Base-by-base conservation (phyloP, 2,797 vertebrate genomes). In the Anguilla anguilla region DNA sequence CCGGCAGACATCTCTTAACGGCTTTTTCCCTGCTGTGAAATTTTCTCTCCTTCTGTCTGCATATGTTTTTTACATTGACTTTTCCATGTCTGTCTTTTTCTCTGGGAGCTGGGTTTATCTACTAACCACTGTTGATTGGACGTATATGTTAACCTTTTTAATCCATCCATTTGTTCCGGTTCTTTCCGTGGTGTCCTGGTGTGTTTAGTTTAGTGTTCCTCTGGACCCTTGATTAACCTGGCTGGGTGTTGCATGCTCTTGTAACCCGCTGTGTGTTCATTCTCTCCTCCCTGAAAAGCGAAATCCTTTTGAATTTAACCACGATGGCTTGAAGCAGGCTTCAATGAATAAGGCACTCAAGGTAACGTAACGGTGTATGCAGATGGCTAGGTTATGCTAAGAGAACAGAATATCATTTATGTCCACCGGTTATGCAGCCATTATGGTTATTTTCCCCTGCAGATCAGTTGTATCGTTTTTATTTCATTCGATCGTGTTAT, bases 291-390 rank as follows among this genome's bases (percentile, higher is more conserved):
- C 95, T 92, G 95, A 95, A 96, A 99, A 99, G 99, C 97, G 95
- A 96, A 98, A 98, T 96, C 97, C 97, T 92, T 98, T 98, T 97
- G 97, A 98, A 94, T 97, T 98, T 97, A 97, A 96, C 95, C 96
- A 96, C 91, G 97, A 98, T 82, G 97, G 96, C 95, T 96, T 97
- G 97, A 99, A 99, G 98, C 98, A 97, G 96, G 92, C 97, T 94
- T 97, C 97, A 94, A 95, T 97, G 96, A 97, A 98, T 97, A 99
- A 98, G 97, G 97, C 96, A 91, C 95, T 98, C 85, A 99, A 99
- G 99, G 99, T 99, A 99, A 98, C 90, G 93, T 94, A 92, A 94
- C 91, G 93, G 82, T 92, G 94, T 90, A 43, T 82, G 91, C 13
- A 82, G 72, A 87, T 46, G 6, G 43, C 79, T 25, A 82, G 79